Base-by-base conservation (phyloP, 2,113 vertebrate species). In the Mormyrus lacerda region DNA sequence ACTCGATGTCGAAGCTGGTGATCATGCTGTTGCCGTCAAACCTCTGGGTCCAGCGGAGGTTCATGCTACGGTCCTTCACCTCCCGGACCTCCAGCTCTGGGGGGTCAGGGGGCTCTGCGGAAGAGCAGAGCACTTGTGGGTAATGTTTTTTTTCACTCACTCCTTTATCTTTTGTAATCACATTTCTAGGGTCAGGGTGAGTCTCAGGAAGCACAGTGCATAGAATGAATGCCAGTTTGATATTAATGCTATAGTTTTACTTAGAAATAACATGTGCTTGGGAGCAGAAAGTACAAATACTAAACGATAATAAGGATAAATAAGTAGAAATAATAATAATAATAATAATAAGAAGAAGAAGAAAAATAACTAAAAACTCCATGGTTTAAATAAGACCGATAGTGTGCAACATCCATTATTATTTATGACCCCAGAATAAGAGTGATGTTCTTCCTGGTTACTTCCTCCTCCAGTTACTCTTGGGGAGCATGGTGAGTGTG, bases 1-100 rank as follows among this genome's bases (percentile, higher is more conserved):
- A 99, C 89, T 99, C 98, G 0, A 99, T 99, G 88, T 99, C 98
- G 0, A 99, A 99, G 7, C 98, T 99, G 0, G 98, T 99, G 94
- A 99, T 99, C 94, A 99, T 98, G 94, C 98, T 99, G 95, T 99
- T 99, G 85, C 98, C 98, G 0, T 99, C 98, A 0, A 99, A 99
- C 24, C 98, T 91, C 93, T 99, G 98, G 0, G 98, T 99, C 98
- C 98, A 99, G 79, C 98, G 95, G 85, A 99, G 93, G 91, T 99
- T 99, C 98, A 99, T 99, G 73, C 98, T 99, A 39, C 98, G 96
- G 91, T 98, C 98, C 91, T 99, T 99, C 79, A 99, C 98, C 92
- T 99, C 98, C 0, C 97, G 96, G 89, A 99, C 98, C 93, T 99
- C 98, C 89, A 99, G 95, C 94, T 99, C 98, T 0, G 98, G 98